phyloP scores from a whole-genome alignment of 2,888 invertebrate species.

The Drosophila fungiperda region DNA sequence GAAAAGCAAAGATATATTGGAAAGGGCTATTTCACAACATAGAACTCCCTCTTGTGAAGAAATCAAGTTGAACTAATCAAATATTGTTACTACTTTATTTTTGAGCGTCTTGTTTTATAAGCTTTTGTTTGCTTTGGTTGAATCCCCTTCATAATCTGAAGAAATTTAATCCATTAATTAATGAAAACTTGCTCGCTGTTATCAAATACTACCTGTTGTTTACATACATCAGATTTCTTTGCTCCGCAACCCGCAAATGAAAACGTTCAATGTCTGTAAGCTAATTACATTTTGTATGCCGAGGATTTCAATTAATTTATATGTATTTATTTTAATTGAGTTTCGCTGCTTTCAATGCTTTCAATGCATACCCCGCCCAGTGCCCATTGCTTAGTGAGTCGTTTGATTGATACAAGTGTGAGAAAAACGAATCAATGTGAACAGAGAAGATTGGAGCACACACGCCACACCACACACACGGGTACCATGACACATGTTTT shows the following conservation, averaged over 20 bases:
- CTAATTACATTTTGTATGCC: slow-evolving; percentile 56
- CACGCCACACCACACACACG: slow-evolving; percentile 6
- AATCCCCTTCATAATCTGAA: neutral
- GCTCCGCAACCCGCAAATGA: slow-evolving; percentile 23
- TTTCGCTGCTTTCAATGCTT: slow-evolving; percentile 43
- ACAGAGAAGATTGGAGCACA: slow-evolving; percentile 16
- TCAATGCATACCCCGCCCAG: neutral
- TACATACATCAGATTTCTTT: slow-evolving; percentile 44
- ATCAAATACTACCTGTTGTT: slow-evolving; percentile 43
- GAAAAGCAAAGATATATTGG: neutral
- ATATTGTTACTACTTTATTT: neutral
- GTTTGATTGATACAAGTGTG: slow-evolving; percentile 65
- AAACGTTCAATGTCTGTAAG: slow-evolving; percentile 21
- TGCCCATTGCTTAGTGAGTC: slow-evolving; percentile 46
- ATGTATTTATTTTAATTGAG: slow-evolving; percentile 71
- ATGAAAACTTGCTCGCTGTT: slow-evolving; percentile 26
- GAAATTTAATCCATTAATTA: slow-evolving; percentile 3
- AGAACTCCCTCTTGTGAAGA: neutral
- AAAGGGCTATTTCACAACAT: neutral
- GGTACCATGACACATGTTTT: slow-evolving; percentile 63
- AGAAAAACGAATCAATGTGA: slow-evolving; percentile 5
- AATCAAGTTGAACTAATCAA: neutral
- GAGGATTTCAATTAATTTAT: slow-evolving; percentile 70
- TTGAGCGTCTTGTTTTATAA: neutral
- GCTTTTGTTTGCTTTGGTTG: slow-evolving; percentile 15